These are phyloP conservation scores for Paralvinella palmiformis DNA, from an alignment of 1,140 invertebrate genomes.

Conservation along the genomic window DNA sequence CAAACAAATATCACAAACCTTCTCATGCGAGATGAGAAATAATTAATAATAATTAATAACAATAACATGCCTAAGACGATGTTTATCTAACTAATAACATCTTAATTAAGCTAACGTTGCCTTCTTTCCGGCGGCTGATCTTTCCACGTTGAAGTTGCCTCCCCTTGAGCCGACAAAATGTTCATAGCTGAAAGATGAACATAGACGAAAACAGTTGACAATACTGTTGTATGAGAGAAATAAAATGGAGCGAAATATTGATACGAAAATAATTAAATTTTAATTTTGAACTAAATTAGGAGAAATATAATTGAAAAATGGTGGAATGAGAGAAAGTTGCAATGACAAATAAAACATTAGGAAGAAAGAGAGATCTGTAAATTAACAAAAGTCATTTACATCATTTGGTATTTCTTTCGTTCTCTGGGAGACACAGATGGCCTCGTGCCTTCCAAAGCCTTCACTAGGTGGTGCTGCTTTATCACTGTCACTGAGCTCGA, in stretches of 20 bases:
- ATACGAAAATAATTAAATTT: neutral
- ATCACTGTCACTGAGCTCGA: conserved; percentile 21
- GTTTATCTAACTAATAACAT: too few relatives aligned
- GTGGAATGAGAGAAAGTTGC: neutral
- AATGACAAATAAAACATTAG: neutral
- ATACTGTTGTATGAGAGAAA: neutral
- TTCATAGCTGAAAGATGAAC: conserved; percentile 25
- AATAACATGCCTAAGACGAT: too few relatives aligned
- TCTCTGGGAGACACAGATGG: conserved; percentile 62
- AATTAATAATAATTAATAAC: too few relatives aligned
- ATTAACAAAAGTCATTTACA: conserved; percentile 31
- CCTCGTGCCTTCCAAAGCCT: conserved; percentile 58
- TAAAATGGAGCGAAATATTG: neutral
- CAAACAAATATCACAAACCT: too few relatives aligned
- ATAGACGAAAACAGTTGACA: neutral
- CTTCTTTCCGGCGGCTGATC: conserved; percentile 14
- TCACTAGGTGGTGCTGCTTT: conserved; percentile 54
- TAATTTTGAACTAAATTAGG: neutral
- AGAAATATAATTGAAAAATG: neutral
- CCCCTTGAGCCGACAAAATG: conserved; percentile 24
- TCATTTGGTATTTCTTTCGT: conserved; percentile 58
- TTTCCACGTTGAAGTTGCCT: conserved; percentile 23
- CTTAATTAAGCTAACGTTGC: conserved; percentile 19
- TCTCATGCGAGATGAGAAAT: too few relatives aligned
- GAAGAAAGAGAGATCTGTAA: neutral